These are phyloP conservation scores for Tethea ocularis DNA, from an alignment of 2,888 invertebrate genomes.

Conservation along the genomic window DNA sequence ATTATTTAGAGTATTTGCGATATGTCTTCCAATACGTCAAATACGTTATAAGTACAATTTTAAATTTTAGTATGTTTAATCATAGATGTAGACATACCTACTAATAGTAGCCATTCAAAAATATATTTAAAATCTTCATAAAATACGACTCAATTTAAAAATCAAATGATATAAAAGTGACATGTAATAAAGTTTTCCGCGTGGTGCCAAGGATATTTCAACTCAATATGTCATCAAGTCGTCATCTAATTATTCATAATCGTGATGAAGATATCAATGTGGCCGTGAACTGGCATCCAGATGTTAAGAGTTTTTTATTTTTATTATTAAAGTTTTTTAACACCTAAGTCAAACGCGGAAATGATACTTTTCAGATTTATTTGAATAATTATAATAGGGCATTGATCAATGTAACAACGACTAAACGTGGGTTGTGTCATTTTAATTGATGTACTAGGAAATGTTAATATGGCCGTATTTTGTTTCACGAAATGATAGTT, in stretches of 20 bases:
- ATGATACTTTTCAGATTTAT: constrained; percentile 39
- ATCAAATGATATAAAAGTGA: not conserved
- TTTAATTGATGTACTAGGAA: too few species aligned
- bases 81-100: too few species aligned
- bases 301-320: constrained; percentile 31
- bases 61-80: too few species aligned
- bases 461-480: too few species aligned
- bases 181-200: constrained; percentile 1
- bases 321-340: constrained; percentile 33
- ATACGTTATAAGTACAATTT: too few species aligned
- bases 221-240: constrained; percentile 11
- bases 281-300: constrained; percentile 45
- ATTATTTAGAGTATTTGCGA: too few species aligned
- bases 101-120: not conserved
- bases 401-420: constrained; percentile 13
- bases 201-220: not conserved
- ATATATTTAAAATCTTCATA: not conserved
- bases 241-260: constrained; percentile 48
- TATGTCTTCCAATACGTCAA: too few species aligned
- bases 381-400: constrained; percentile 9
- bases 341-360: constrained; percentile 47
- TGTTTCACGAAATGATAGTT: too few species aligned
- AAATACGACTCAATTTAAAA: not conserved
- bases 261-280: constrained; percentile 55
- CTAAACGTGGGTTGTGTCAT: too few species aligned